Evolutionary conservation across 1,140 invertebrate genomes (phyloP), one percentile per base, ranked within the genome.

Genomic region (Nixonia krombeini): DNA sequence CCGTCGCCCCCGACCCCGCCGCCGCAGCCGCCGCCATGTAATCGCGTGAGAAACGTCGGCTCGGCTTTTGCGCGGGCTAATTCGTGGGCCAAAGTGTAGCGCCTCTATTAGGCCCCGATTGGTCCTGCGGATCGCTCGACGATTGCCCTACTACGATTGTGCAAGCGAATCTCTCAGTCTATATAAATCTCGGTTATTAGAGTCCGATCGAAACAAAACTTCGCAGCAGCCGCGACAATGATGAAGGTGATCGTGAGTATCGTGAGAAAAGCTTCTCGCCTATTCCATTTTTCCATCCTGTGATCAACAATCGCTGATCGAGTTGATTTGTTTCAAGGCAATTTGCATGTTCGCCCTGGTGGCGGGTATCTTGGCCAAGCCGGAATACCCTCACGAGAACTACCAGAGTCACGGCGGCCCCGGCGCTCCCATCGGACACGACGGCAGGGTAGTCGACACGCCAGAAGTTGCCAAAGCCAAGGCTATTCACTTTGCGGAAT

Each of bases 401-500:
- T 23, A 65, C 35, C 18, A 57, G 10, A 66, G 75, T 26, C 81
- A 83, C 40, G 69, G 80, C 35, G 79, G 84, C 44, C 77, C 79
- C 26, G 80, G 84, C 29, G 85, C 86, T 46, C 85, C 86, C 1
- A 74, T 88, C 16, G 85, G 84, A n/a, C 83, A 85, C 25, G 83
- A 87, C 59, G 79, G 77, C 1, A 72, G 64, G 10, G 61, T 84
- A 15, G 70, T 87, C 17, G 88, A 89, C 75, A 89, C 88, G 9
- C 87, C 87, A 18, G 88, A 88, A 58, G 88, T 89, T 4, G 85
- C 87, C 45, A 85, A 81, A 31, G 87, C 88, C 25, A 88, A 86
- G 73, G 87, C 86, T n/a, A 84, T 85, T 1, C 87, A 86, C 49
- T 72, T 85, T n/a, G 72, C 80, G 25, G 78, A 75, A 7, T 53